phyloP scores from a whole-genome alignment of 1,140 invertebrate species.

The Drosophila nigrodunni region DNA sequence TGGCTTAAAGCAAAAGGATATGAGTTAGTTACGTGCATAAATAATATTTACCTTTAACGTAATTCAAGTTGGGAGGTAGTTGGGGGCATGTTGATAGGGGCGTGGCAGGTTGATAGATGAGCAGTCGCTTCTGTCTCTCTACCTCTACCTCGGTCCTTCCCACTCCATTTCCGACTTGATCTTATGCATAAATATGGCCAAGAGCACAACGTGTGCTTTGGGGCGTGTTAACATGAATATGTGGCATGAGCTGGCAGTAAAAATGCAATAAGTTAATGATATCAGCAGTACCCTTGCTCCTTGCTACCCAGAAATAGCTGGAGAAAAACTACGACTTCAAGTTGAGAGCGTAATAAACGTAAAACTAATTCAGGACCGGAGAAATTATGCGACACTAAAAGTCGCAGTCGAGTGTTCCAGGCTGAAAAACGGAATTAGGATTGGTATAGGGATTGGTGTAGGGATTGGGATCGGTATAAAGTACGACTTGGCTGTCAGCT shows the following conservation, averaged over 20 bases:
- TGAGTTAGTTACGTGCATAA: slow-evolving; percentile 80
- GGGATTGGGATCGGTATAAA: background rate
- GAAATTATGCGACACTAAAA: slow-evolving; percentile 69
- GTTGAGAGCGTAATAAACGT: slow-evolving; percentile 60
- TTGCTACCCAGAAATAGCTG: slow-evolving; percentile 2
- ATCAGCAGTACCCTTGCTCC: slow-evolving; percentile 42
- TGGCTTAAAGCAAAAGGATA: slow-evolving; percentile 59
- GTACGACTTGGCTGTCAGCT: slow-evolving; percentile 16
- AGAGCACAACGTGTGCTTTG: slow-evolving; percentile 1
- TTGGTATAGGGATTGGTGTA: background rate
- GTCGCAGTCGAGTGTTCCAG: background rate
- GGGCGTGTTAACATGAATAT: slow-evolving; percentile 16
- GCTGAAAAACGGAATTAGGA: background rate
- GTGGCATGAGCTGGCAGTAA: slow-evolving; percentile 31
- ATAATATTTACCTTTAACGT: slow-evolving; percentile 59
- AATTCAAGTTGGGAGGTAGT: slow-evolving; percentile 26
- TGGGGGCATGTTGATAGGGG: slow-evolving; percentile 9
- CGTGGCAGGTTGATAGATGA: slow-evolving; percentile 70
- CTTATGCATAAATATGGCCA: slow-evolving; percentile 77
- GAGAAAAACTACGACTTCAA: background rate
- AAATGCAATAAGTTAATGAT: slow-evolving; percentile 83
- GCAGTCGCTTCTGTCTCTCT: slow-evolving; percentile 42
- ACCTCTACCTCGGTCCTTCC: background rate
- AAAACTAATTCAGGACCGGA: slow-evolving; percentile 48
- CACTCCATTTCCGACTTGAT: slow-evolving; percentile 34